A percentile compares a stretch with the other conserved stretches of the same genome.
Evolutionary conservation across 2,888 invertebrate species (phyloP).

Genomic region (Chymomyza procnemis): DNA sequence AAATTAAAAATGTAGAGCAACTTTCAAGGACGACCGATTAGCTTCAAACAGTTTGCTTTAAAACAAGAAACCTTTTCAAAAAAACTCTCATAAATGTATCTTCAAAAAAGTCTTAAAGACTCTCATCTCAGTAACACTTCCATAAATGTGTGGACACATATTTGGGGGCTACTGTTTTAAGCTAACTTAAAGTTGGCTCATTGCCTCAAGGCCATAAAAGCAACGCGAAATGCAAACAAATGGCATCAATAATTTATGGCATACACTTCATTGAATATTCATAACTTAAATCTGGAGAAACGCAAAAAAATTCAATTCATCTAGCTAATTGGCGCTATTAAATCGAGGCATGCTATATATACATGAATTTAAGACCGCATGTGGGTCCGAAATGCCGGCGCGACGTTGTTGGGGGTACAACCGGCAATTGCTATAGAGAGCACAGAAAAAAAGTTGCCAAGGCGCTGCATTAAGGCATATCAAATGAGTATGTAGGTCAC

Average conservation of each 20-base stretch:
- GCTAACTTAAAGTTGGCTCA: constrained; percentile 5
- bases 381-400: constrained; percentile 3
- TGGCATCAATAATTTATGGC: constrained; percentile 67
- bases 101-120: no score
- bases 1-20: no score
- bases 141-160: constrained; percentile 7
- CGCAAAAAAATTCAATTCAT: constrained; percentile 54
- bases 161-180: constrained; percentile 12
- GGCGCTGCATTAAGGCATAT: constrained; percentile 52
- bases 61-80: no score
- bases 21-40: no score
- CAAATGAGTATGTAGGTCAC: constrained; percentile 52
- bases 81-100: no score
- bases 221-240: constrained; percentile 57
- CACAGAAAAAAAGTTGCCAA: constrained; percentile 53
- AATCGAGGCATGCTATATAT: constrained; percentile 39
- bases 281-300: constrained; percentile 58
- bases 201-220: constrained; percentile 51
- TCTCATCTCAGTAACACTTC: no score
- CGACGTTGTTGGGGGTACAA: neutral
- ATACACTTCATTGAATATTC: constrained; percentile 71
- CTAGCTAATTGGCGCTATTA: constrained; percentile 66
- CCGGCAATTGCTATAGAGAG: neutral
- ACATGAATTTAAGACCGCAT: constrained; percentile 33
- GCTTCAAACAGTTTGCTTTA: no score